Percentiles rank a stretch among this genome's conserved stretches.
phyloP scores from a whole-genome alignment of 2,113 vertebrate species.

The Noctilio leporinus region DNA sequence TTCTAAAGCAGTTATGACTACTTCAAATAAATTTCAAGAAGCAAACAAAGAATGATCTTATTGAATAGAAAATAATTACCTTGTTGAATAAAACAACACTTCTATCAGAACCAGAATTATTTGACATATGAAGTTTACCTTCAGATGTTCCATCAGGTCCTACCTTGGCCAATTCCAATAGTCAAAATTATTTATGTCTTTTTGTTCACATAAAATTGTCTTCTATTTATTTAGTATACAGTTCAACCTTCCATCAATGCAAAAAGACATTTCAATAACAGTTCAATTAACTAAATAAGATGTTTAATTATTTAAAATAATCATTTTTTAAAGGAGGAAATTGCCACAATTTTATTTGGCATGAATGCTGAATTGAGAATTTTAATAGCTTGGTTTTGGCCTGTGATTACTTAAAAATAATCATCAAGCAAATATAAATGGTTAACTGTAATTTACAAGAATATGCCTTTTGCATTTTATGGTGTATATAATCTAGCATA shows the following conservation, averaged over 20 bases:
- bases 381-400: constrained; percentile 2
- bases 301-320: constrained; percentile 39
- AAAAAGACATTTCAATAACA: not conserved
- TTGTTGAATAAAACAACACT: constrained; percentile 17
- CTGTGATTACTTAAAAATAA: not conserved
- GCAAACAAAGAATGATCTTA: not conserved
- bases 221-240: constrained; percentile 8
- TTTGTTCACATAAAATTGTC: constrained; percentile 21
- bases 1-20: not conserved
- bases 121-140: not conserved
- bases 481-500: not conserved
- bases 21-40: constrained; percentile 27
- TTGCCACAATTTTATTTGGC: not conserved
- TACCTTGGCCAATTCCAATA: not conserved
- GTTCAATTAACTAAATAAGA: not conserved
- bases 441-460: not conserved
- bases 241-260: not conserved
- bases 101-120: not conserved
- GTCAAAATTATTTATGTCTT: not conserved
- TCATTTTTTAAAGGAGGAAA: not conserved
- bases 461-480: not conserved
- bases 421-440: not conserved
- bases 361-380: not conserved
- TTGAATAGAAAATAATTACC: not conserved
- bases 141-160: not conserved